Conservation (phyloP, 2,888 invertebrate genomes). For the Coenonympha glycerion region DNA sequence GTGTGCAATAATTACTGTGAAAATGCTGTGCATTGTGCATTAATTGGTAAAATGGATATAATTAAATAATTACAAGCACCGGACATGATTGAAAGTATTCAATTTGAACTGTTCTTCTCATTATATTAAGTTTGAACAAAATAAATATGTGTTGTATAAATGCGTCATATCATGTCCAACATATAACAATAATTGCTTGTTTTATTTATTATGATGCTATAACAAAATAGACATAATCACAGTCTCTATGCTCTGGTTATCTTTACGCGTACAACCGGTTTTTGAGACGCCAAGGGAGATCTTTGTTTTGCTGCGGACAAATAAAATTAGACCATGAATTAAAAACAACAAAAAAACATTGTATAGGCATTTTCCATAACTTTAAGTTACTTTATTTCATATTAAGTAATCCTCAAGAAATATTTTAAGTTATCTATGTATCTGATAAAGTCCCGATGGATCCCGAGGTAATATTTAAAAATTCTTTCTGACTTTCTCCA, state of each 20-base stretch:
- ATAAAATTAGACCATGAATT: slow-evolving; percentile 5
- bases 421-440: background rate
- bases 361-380: background rate
- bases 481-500: no score
- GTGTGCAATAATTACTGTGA: slow-evolving; percentile 22
- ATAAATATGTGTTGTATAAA: no score
- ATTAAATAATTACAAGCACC: background rate
- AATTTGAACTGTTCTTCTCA: background rate
- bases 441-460: no score
- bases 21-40: slow-evolving; percentile 18
- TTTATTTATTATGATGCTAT: background rate
- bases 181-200: no score
- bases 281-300: slow-evolving; percentile 1
- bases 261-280: slow-evolving; percentile 14
- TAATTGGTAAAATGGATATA: slow-evolving; percentile 11
- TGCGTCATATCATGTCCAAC: no score
- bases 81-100: slow-evolving; percentile 3
- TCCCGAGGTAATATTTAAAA: no score
- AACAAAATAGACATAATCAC: background rate
- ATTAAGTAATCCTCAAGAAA: background rate
- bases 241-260: slow-evolving; percentile 20
- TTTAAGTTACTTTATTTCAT: background rate
- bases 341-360: background rate
- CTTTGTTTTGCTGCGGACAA: slow-evolving; percentile 7
- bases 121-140: no score